These are phyloP conservation scores for Drosophila demipolita DNA, from an alignment of 2,888 invertebrate genomes.

Conservation along the genomic window DNA sequence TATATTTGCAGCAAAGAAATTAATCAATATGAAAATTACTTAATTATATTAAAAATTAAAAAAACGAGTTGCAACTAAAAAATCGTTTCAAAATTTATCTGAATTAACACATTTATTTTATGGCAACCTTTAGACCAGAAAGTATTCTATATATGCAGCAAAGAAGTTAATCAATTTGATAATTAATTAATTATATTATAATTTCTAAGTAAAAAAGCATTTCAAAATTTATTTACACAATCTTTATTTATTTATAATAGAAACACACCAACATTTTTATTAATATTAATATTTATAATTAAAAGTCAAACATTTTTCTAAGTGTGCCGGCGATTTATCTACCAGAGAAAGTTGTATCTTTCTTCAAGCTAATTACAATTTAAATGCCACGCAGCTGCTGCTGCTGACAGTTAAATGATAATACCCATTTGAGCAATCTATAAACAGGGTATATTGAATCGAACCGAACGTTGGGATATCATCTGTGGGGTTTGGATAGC, in stretches of 20 bases:
- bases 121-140: no score
- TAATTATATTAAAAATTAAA: no score
- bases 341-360: neutral
- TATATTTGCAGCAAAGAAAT: no score
- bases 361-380: neutral
- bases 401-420: neutral
- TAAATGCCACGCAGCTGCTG: neutral
- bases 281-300: neutral
- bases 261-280: neutral
- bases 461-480: slow-evolving; percentile 1
- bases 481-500: slow-evolving; percentile 7
- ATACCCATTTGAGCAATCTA: neutral
- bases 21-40: no score
- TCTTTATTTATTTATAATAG: neutral
- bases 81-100: neutral
- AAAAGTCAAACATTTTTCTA: neutral
- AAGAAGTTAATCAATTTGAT: no score
- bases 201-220: neutral
- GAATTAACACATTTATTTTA: neutral
- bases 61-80: no score
- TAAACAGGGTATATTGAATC: slow-evolving; percentile 31
- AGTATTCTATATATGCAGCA: no score
- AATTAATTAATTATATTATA: neutral
- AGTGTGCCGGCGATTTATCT: neutral
- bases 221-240: neutral